Evolutionary conservation across 1,140 invertebrate species (phyloP), one percentile per base, ranked within the genome.

Genomic region (Steinernema feltiae): DNA sequence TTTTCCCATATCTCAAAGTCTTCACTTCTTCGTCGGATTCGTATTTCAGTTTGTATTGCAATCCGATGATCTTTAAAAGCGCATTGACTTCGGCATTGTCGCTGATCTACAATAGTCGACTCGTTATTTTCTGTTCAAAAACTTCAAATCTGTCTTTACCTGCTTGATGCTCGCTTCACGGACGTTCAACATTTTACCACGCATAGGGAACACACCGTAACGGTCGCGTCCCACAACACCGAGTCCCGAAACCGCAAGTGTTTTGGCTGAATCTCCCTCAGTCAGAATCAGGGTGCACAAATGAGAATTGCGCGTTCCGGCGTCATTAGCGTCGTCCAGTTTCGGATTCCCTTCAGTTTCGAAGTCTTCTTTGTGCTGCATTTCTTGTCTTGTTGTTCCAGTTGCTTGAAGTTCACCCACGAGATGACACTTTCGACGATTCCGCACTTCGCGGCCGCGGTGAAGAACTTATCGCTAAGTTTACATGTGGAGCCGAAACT

Each of bases 181-280:
- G 0, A 98, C 96, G 86, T 99, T 99, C 3, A 99, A 89, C 72
- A 98, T 90, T 90, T 99, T 99, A 91, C 97, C 97, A 86, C 93
- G 92, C 1, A 99, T 88, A 17, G 97, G 97, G 87, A 99, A 99
- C 0, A 99, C 94, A 31, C 97, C 97, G 87, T 70, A 73, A 81
- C 92, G 91, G 86, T 99, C 95, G 82, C 96, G 89, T 1, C 97
- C 97, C 70, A 99, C 91, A 0, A 98, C 93, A 82, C 93, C 92
- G 0, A 99, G 89, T 32, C 96, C 97, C 30, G 95, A 94, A 3
- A 99, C 94, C 88, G 94, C 97, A 87, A 98, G 90, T 0, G 94
- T 91, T 88, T 99, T 99, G 86, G 97, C 97, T 89, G 97, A 99
- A 88, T 99, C 97, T 94, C 97, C 97, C 90, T 99, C 97, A 76